phyloP scores from a whole-genome alignment of 1,140 invertebrate species.

The Littorina saxatilis region DNA sequence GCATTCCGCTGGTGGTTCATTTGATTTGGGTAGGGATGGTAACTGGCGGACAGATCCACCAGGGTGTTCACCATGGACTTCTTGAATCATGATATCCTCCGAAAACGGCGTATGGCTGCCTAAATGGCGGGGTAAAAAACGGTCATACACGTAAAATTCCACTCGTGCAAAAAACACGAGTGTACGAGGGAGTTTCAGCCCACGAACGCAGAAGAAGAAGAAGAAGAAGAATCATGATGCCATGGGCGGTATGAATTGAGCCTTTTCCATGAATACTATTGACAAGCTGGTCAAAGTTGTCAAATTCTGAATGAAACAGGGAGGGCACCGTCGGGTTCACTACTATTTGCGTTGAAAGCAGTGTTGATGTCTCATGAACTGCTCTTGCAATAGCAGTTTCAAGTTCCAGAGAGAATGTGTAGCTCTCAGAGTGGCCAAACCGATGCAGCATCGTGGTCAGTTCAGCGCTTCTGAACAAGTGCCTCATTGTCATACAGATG shows the following conservation, averaged over 20 bases:
- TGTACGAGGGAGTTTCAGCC: too few species aligned
- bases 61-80: constrained; percentile 23
- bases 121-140: too few species aligned
- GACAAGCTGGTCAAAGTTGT: constrained; percentile 56
- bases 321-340: too few species aligned
- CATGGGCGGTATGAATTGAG: constrained; percentile 49
- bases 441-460: constrained; percentile 34
- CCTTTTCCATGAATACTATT: constrained; percentile 39
- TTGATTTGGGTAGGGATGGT: background rate
- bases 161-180: too few species aligned
- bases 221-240: too few species aligned
- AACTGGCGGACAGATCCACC: background rate
- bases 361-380: constrained; percentile 16
- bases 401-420: constrained; percentile 25
- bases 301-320: constrained; percentile 53
- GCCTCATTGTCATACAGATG: constrained; percentile 38
- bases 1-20: background rate
- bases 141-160: too few species aligned
- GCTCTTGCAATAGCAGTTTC: constrained; percentile 26
- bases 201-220: too few species aligned
- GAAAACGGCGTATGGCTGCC: too few species aligned
- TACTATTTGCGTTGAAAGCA: too few species aligned
- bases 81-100: too few species aligned
- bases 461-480: constrained; percentile 42
- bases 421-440: constrained; percentile 34